Conservation (phyloP, 2,797 vertebrate species). For the Sebastolobus altivelis region DNA sequence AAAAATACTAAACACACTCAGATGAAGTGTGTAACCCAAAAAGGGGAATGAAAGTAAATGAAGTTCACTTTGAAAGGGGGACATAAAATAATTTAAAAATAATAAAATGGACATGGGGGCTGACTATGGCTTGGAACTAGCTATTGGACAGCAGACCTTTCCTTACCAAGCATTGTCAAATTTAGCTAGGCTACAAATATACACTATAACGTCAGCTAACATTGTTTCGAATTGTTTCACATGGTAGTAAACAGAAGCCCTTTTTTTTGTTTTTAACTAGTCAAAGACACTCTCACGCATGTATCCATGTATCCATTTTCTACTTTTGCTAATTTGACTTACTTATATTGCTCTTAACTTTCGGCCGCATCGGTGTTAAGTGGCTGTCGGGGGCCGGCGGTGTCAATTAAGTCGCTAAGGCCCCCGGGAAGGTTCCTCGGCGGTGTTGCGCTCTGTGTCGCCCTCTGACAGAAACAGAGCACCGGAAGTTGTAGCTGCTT, state of each 20-base stretch:
- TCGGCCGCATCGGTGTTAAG: neutral
- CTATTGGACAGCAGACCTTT: neutral
- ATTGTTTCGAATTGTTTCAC: neutral
- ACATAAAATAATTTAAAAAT: neutral
- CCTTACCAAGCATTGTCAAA: too few relatives aligned
- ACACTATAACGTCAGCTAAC: neutral
- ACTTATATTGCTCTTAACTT: neutral
- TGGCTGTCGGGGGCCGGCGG: accelerated
- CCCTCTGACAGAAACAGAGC: neutral
- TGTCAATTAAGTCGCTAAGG: too few relatives aligned
- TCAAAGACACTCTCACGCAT: neutral
- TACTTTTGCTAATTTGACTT: neutral
- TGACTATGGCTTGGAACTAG: neutral
- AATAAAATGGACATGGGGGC: neutral
- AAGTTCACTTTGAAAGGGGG: neutral
- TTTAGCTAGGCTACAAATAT: neutral
- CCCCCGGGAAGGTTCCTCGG: neutral
- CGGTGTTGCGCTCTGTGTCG: neutral
- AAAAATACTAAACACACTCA: neutral
- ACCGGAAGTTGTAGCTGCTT: conserved; percentile 44
- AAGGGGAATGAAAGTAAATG: neutral
- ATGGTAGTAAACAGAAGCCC: neutral
- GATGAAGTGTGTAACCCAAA: neutral
- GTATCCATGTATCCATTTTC: neutral
- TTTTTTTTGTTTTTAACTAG: too few relatives aligned